Percentiles rank a stretch among this genome's conserved stretches.
These are phyloP conservation scores for Slavum lentiscoides DNA, from an alignment of 2,888 invertebrate genomes.

Conservation along the genomic window DNA sequence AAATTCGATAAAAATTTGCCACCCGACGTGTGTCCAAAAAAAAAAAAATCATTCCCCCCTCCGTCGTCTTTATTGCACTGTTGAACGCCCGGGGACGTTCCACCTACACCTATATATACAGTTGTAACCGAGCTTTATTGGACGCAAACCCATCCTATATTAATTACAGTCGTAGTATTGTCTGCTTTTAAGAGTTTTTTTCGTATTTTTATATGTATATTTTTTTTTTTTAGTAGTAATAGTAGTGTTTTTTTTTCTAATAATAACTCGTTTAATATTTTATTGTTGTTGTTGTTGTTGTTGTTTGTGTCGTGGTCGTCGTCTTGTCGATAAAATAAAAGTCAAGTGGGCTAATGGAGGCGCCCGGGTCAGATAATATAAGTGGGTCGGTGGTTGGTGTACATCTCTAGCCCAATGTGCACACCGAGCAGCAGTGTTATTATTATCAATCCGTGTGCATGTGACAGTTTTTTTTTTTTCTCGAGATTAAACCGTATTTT, in stretches of 20 bases:
- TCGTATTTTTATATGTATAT: not conserved
- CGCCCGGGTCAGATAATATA: conserved; percentile 7
- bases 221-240: not conserved
- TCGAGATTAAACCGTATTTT: conserved; percentile 23
- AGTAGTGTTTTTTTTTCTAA: no score
- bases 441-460: conserved; percentile 19
- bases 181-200: not conserved
- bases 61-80: not conserved
- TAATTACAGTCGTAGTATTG: not conserved
- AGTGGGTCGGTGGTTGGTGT: not conserved
- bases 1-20: no score
- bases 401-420: conserved; percentile 13
- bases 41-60: not conserved
- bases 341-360: conserved; percentile 24
- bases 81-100: no score
- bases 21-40: not conserved
- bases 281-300: not conserved
- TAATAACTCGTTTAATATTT: not conserved
- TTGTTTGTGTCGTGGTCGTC: no score
- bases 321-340: not conserved
- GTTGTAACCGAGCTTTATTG: not conserved
- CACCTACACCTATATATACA: no score
- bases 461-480: not conserved
- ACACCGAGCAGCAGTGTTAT: not conserved
- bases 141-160: not conserved